These are phyloP conservation scores for Hippolais icterina DNA, from an alignment of 2,113 vertebrate genomes.

Conservation along the genomic window DNA sequence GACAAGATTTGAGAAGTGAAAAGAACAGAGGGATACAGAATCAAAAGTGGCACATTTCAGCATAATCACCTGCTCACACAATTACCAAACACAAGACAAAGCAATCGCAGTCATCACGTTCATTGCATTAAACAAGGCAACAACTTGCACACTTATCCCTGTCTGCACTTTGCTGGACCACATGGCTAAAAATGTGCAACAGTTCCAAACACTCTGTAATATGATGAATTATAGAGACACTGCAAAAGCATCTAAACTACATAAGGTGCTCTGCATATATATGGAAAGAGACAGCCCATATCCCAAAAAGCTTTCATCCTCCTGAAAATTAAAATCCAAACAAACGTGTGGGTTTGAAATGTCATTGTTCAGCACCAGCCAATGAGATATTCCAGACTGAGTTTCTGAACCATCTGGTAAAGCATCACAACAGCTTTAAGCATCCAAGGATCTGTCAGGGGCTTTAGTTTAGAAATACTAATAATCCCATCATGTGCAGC, in stretches of 20 bases:
- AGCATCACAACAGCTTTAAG: conserved; percentile 54
- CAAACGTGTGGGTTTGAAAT: conserved; percentile 61
- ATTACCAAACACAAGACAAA: not conserved
- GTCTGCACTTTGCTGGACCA: not conserved
- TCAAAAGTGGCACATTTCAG: not conserved
- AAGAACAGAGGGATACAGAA: not conserved
- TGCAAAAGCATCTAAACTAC: conserved; percentile 14
- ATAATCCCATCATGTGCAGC: conserved; percentile 57
- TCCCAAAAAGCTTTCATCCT: conserved; percentile 62
- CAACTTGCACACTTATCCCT: not conserved
- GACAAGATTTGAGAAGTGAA: not conserved
- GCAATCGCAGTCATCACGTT: accelerated
- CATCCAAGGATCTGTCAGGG: conserved; percentile 61
- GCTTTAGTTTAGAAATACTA: conserved; percentile 60
- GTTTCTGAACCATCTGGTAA: conserved; percentile 61
- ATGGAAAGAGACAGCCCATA: conserved; percentile 59
- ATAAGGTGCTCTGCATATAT: conserved; percentile 39
- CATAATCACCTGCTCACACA: not conserved
- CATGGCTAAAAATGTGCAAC: not conserved
- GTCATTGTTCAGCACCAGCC: conserved; percentile 59
- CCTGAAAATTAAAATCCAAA: conserved; percentile 65
- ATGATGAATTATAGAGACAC: not conserved
- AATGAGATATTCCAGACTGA: conserved; percentile 48
- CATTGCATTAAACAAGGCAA: not conserved
- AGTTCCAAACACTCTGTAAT: not conserved